Evolutionary conservation across 2,113 vertebrate species (phyloP).

Genomic region (Tragelaphus scriptus): DNA sequence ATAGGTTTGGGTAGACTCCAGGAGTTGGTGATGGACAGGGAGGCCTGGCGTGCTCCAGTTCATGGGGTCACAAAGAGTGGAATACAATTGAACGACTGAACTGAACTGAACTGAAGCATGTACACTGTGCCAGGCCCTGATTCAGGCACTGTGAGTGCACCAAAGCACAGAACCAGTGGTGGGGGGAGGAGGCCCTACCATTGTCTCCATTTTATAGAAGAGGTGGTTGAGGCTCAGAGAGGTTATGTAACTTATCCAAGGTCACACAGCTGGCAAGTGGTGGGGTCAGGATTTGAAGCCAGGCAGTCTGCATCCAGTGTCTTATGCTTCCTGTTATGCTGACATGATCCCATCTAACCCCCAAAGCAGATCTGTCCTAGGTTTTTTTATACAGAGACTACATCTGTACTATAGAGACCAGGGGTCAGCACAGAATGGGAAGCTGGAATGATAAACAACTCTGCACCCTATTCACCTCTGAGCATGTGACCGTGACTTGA

Average conservation of each 20-base stretch:
- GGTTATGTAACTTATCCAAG: not conserved
- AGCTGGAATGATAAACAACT: not conserved
- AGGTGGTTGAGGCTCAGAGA: not conserved
- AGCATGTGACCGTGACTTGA: accelerated
- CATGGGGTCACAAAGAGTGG: too few relatives aligned
- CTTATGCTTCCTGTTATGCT: not conserved
- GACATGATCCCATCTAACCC: accelerated
- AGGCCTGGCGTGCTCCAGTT: too few relatives aligned
- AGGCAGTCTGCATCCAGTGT: not conserved
- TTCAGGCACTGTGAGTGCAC: not conserved
- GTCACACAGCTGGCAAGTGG: not conserved
- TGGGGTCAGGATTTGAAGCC: not conserved
- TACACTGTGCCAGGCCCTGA: not conserved
- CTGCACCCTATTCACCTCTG: not conserved
- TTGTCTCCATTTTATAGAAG: not conserved
- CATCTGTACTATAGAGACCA: not conserved
- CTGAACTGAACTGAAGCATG: not conserved
- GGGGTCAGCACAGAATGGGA: not conserved
- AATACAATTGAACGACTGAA: too few relatives aligned
- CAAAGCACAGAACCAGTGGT: not conserved
- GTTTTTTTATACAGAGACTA: not conserved
- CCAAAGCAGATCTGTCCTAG: too few relatives aligned
- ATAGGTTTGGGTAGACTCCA: too few relatives aligned
- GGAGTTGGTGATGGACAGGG: too few relatives aligned
- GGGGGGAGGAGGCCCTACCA: not conserved